phyloP scores from a whole-genome alignment of 2,888 invertebrate genomes.

The Philereme vetulata region DNA sequence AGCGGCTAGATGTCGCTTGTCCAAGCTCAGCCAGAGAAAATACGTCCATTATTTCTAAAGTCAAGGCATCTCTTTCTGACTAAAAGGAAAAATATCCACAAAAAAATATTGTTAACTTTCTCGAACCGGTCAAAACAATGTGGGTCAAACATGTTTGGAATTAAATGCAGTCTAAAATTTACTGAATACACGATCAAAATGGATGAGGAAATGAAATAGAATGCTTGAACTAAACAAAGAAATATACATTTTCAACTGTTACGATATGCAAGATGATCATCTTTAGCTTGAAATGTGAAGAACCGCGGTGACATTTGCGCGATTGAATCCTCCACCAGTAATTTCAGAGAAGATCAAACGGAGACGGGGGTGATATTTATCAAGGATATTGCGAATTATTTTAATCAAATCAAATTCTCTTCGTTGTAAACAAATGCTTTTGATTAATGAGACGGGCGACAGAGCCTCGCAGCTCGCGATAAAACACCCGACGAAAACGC shows the following conservation, averaged over 20 bases:
- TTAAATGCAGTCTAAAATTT: no score
- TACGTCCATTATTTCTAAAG: no score
- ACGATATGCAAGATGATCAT: slow-evolving; percentile 22
- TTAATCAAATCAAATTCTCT: slow-evolving; percentile 84
- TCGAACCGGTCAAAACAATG: no score
- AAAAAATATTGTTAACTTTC: no score
- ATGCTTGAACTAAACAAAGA: slow-evolving; percentile 21
- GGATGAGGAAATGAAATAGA: neutral
- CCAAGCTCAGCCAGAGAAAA: no score
- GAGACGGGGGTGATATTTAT: slow-evolving; percentile 84
- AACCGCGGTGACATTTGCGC: slow-evolving; percentile 71
- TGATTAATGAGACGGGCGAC: slow-evolving; percentile 84
- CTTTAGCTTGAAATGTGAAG: slow-evolving; percentile 52
- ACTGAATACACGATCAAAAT: neutral
- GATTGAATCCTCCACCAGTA: slow-evolving; percentile 83
- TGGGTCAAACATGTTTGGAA: no score
- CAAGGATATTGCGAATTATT: slow-evolving; percentile 85
- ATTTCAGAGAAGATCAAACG: slow-evolving; percentile 82
- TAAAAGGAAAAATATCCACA: no score
- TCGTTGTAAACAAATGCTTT: slow-evolving; percentile 84
- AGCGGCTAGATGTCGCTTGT: neutral
- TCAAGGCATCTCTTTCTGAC: no score
- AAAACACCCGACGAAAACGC: slow-evolving; percentile 81
- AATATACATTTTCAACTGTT: slow-evolving; percentile 21
- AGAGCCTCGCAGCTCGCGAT: slow-evolving; percentile 80